Base-by-base conservation (phyloP, 2,797 vertebrate genomes). In the Hapalemur alaotrensis region DNA sequence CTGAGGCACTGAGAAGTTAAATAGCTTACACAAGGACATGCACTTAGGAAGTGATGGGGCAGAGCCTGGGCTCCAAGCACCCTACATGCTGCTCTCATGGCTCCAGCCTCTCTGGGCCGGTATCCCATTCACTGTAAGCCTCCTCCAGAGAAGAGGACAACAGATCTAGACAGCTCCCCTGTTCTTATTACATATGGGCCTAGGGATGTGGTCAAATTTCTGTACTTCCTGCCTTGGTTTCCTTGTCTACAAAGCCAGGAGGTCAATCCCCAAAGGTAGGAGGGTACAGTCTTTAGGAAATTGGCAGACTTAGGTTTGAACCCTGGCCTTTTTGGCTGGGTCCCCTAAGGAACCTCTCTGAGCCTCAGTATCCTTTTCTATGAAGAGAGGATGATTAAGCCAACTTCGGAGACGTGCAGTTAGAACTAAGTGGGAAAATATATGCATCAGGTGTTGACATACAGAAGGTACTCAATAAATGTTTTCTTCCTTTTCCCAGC, bases 41-140 rank as follows among this genome's bases (percentile, higher is more conserved):
- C 4, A 14, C 23, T 57, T 69, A 22, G 67, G 48, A 78, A 83
- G 75, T 0, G 1, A 48, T 4, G 22, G 65, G 61, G 13, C 43
- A 38, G 38, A 61, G 25, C n/a, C 0, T n/a, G 4, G 38, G 46
- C 23, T 89, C 65, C 0, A 0, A 65, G 63, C 28, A 1, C 38
- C 50, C 32, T 7, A 0, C 2, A 0, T 2, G 48, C 52, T 4
- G 2, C 14, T 32, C 41, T 10, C 5, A n/a, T 32, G 35, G 17
- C 50, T 54, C 30, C 32, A 12, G 18, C 7, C 13, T 43, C 46
- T 59, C 23, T 15, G 2, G 11, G n/a, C 30, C 10, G 8, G 61
- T 28, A 2, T 17, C 28, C 38, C 72, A 5, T 5, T 67, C 7
- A 17, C 72, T 22, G 0, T 1, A 35, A 10, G 50, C 12, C 94